These are phyloP conservation scores for Anthoscopus minutus DNA, from an alignment of 2,113 vertebrate species.

Conservation along the genomic window DNA sequence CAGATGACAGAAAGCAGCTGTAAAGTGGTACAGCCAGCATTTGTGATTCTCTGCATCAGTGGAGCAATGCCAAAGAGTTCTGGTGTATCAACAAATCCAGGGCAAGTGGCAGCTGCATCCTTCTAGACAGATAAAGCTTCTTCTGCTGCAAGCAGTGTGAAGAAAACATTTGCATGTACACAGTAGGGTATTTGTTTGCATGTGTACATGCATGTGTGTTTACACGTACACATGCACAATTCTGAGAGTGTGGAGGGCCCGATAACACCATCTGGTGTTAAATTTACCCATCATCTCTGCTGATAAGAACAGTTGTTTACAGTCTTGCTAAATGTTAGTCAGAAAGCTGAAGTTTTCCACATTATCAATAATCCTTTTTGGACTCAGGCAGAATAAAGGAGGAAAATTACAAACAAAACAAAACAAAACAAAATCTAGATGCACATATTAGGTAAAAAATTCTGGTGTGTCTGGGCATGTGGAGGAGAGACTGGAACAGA, in stretches of 20 bases:
- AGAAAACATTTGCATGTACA: background rate
- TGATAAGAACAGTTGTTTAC: background rate
- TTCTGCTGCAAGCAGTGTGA: background rate
- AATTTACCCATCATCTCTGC: background rate
- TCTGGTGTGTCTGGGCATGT: background rate
- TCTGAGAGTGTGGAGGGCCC: background rate
- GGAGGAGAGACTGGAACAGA: background rate
- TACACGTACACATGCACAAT: background rate
- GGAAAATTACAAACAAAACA: background rate
- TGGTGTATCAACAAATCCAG: slow-evolving; percentile 7
- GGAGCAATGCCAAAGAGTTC: slow-evolving; percentile 17
- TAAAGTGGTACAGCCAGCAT: background rate
- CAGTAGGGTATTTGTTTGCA: background rate
- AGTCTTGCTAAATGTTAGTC: background rate
- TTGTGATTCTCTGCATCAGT: slow-evolving; percentile 14
- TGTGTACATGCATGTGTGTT: background rate
- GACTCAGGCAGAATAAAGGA: background rate
- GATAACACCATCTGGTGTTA: background rate
- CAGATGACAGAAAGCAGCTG: slow-evolving; percentile 15
- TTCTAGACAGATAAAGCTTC: slow-evolving; percentile 11
- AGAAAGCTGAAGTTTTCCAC: background rate
- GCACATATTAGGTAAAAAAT: background rate
- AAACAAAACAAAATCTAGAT: background rate
- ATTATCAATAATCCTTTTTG: background rate
- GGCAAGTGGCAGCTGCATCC: slow-evolving; percentile 18